Percentiles rank a stretch among this genome's conserved stretches.
Evolutionary conservation across 2,888 invertebrate genomes (phyloP).

Genomic region (Bembecia ichneumoniformis): DNA sequence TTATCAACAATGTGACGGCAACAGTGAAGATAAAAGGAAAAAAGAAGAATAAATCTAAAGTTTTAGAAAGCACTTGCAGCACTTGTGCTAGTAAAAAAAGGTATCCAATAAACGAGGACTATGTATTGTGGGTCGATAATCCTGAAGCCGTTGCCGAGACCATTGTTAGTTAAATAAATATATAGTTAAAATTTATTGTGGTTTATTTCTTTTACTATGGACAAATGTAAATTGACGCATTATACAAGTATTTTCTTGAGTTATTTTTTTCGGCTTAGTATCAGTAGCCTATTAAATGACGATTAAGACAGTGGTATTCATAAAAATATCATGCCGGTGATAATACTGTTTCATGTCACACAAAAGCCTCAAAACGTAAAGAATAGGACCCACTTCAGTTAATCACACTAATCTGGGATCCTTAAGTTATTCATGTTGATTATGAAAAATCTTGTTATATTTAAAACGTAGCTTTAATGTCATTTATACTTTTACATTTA

Average conservation of each 20-base stretch:
- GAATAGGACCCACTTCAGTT: too few relatives aligned
- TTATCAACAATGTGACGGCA: constrained; percentile 65
- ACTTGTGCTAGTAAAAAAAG: constrained; percentile 33
- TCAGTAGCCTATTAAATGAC: too few relatives aligned
- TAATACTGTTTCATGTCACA: too few relatives aligned
- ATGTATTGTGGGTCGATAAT: constrained; percentile 68
- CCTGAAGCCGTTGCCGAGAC: constrained; percentile 63
- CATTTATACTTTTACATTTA: too few relatives aligned
- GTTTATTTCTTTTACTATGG: background rate
- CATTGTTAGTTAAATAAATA: constrained; percentile 12
- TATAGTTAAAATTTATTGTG: background rate
- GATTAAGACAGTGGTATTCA: too few relatives aligned
- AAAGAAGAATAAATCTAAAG: constrained; percentile 47
- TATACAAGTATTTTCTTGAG: background rate
- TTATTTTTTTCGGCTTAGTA: too few relatives aligned
- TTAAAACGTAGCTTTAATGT: too few relatives aligned
- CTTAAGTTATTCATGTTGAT: too few relatives aligned
- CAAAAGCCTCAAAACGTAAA: too few relatives aligned
- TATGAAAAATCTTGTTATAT: too few relatives aligned
- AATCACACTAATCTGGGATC: too few relatives aligned
- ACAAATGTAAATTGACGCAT: background rate
- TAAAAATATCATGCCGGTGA: too few relatives aligned
- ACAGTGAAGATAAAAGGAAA: constrained; percentile 60
- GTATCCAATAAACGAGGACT: constrained; percentile 38
- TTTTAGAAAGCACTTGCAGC: constrained; percentile 60